Base-by-base conservation (phyloP, 92 coral and sea anemone species). In the Meandrina meandrites region DNA sequence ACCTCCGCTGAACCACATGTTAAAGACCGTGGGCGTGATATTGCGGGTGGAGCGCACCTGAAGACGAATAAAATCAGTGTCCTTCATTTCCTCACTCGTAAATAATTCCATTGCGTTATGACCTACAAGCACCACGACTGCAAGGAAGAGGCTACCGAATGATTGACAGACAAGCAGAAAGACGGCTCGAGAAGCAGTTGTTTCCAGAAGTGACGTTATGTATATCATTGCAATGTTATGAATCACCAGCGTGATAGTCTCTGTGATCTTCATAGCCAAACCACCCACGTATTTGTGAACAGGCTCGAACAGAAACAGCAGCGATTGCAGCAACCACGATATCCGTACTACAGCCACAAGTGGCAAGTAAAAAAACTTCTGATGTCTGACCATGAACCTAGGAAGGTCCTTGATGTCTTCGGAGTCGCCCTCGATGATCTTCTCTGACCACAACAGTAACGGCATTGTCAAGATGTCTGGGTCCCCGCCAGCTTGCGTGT, bases 1-100 rank as follows among this genome's bases (percentile, higher is more conserved):
- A 82, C 86, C 86, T 28, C 78, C 86, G 48, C 86, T 82, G 76
- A 68, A 82, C 86, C 86, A 82, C 62, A 31, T 82, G 78, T 82
- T 82, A 50, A 82, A 82, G 19, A 48, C 45, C 30, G 86, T 82
- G 66, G 77, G 78, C 42, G 76, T 68, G 77, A 68, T 82, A 68
- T 82, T 40, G 45, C 78, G 48, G 5, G 86, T 82, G 78, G 86
- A 68, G 86, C 58, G 77, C 69, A 31, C 86, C 64, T 82, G 67
- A 28, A 79, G 86, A 11, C 75, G 76, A 30, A 68, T 40, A 30
- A 68, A 47, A 60, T 82, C 78, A 34, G 64, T 82, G 67, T 67
- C 74, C 22, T 28, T 68, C 67, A 47, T 82, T 69, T 69, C 78
- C 21, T 69, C 86, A 50, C 64, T 82, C 30, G 86, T 82, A 15